phyloP scores from a whole-genome alignment of 2,113 vertebrate species.

The Phocoena sinus region DNA sequence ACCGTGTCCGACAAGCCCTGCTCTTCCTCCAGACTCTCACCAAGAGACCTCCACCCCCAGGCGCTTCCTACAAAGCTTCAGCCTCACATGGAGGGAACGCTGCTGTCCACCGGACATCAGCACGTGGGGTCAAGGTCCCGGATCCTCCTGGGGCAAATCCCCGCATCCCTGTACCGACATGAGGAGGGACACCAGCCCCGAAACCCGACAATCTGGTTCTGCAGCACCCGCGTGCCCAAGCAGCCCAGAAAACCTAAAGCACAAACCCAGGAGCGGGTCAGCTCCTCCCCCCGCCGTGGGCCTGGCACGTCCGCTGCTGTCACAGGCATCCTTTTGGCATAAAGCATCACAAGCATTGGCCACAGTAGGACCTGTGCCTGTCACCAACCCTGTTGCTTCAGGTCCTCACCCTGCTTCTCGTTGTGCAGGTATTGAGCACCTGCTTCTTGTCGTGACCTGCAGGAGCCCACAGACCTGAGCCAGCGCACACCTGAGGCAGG shows the following conservation, averaged over 20 bases:
- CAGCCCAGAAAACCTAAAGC: neutral
- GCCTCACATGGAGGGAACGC: rapidly evolving
- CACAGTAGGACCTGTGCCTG: neutral
- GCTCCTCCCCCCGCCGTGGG: rapidly evolving
- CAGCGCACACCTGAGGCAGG: neutral
- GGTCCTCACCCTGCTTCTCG: neutral
- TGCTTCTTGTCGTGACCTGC: neutral
- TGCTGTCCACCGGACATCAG: neutral
- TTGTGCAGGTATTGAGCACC: neutral
- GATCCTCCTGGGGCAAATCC: neutral
- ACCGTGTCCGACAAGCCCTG: neutral
- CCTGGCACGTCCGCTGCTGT: neutral
- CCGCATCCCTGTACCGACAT: neutral
- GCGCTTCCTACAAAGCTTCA: neutral
- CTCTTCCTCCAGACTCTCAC: neutral
- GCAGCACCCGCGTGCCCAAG: neutral
- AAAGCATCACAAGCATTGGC: neutral
- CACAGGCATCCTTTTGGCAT: neutral
- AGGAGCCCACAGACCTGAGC: neutral
- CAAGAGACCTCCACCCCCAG: neutral
- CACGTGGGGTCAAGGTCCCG: rapidly evolving
- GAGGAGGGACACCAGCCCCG: neutral
- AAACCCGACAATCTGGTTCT: neutral
- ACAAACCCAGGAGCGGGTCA: neutral
- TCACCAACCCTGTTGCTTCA: neutral